Percentiles rank a stretch among this genome's conserved stretches.
Evolutionary conservation across 92 coral and sea anemone genomes (phyloP).

Genomic region (Epizoanthus rinbou): DNA sequence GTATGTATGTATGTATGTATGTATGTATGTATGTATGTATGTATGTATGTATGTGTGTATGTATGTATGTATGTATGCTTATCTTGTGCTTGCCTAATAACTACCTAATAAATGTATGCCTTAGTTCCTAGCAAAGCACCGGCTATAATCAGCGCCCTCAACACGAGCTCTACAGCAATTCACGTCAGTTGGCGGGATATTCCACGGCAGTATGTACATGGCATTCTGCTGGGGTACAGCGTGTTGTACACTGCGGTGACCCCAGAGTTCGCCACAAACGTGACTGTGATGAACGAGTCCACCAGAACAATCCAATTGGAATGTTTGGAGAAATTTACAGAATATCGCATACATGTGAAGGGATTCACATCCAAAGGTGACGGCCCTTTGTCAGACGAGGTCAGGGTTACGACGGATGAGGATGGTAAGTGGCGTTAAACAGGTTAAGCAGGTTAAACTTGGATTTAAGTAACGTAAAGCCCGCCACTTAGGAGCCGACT

Average conservation of each 20-base stretch:
- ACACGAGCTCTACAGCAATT: conserved; percentile 13
- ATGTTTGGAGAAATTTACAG: conserved; percentile 24
- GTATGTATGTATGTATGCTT: not conserved
- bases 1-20: no score
- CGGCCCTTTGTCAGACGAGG: conserved; percentile 22
- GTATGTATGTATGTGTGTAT: no score
- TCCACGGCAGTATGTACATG: conserved; percentile 12
- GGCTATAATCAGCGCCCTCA: not conserved
- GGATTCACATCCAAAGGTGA: conserved; percentile 27
- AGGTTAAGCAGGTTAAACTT: no score
- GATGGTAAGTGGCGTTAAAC: conserved; percentile 22
- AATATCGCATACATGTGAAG: conserved; percentile 14
- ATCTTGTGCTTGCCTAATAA: not conserved
- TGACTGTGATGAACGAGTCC: not conserved
- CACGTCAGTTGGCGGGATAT: conserved; percentile 17
- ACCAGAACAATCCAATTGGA: not conserved
- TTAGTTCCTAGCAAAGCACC: conserved; percentile 36
- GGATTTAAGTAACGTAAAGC: no score
- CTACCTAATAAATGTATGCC: not conserved
- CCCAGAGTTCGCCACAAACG: not conserved
- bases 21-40: no score
- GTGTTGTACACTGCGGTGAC: not conserved
- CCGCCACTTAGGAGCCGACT: no score
- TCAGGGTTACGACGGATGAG: conserved; percentile 33
- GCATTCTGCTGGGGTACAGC: conserved; percentile 28